Evolutionary conservation across 2,797 vertebrate genomes (phyloP).

Genomic region (Rhabdophis nuchalis): DNA sequence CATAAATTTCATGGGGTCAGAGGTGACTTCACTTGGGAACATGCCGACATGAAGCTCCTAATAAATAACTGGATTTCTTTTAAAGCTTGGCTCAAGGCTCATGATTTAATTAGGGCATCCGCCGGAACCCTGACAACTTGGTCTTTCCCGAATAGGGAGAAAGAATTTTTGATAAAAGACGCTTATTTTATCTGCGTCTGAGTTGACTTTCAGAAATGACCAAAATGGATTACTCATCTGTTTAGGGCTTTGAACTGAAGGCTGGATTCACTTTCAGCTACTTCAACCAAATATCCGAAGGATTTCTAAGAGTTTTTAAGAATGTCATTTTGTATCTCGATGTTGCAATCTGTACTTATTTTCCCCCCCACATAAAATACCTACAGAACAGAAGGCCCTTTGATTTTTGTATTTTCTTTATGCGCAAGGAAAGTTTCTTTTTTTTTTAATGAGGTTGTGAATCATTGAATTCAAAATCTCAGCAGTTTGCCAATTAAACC

Average conservation of each 20-base stretch:
- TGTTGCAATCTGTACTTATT: constrained; percentile 31
- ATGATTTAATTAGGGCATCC: too few species aligned
- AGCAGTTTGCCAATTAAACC: constrained; percentile 76
- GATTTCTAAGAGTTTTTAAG: constrained; percentile 12
- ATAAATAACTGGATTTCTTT: too few species aligned
- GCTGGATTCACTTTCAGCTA: neutral
- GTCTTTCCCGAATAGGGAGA: neutral
- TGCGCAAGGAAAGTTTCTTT: constrained; percentile 41
- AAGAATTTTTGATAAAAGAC: neutral
- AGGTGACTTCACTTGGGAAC: too few species aligned
- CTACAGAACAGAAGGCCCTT: constrained; percentile 63
- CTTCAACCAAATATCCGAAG: neutral
- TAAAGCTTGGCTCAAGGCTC: too few species aligned
- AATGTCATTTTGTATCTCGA: constrained; percentile 30
- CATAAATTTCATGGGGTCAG: too few species aligned
- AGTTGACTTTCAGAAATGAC: neutral
- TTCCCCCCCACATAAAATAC: constrained; percentile 52
- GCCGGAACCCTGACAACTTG: neutral
- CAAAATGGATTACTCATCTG: neutral
- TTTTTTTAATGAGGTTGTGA: constrained; percentile 69
- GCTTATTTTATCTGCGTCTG: neutral
- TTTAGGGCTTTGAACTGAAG: neutral
- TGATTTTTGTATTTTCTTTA: constrained; percentile 71
- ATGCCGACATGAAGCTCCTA: too few species aligned
- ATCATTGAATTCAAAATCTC: constrained; percentile 57